Evolutionary conservation across 2,888 invertebrate species (phyloP), one percentile per base, ranked within the genome.

Genomic region (Ephialtes manifestator): DNA sequence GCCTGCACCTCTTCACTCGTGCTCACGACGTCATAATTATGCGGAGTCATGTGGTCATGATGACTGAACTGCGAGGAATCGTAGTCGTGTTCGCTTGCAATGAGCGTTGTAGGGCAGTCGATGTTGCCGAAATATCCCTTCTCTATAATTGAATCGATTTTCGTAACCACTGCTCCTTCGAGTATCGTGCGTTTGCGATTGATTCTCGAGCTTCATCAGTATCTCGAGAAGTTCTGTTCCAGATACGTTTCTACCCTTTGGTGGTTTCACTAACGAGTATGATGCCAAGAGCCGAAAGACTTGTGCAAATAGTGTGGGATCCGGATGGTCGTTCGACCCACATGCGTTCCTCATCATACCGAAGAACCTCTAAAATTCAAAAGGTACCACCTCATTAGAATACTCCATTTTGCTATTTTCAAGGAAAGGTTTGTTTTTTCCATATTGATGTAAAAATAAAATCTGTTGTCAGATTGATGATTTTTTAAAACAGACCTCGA

Each of bases 291-390:
- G 55, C 8, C 85, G 67, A 65, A 63, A 87, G 3, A 87, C 81
- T 86, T 88, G 85, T 0, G 72, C 68, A 65, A 87, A 87, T 5
- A 84, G 43, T 0, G 43, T 72, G 2, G 84, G 28, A 74, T 85
- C 83, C 1, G 88, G 87, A 67, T 88, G 87, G 58, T 86, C 85
- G 28, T 88, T 88, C 0, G 76, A 83, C 0, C 87, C 84, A 55
- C 87, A 88, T 11, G 81, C 81, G 28, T 68, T 39, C 75, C 87
- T 20, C 51, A 86, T 71, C 31, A 87, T 85, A 35, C 86, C 86
- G 53, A 87, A 87, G 24, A 86, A 87, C 53, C 78, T 71, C 86
- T 88, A n/a, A n/a, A n/a, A n/a, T n/a, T n/a, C n/a, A n/a, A n/a
- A n/a, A n/a, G n/a, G n/a, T n/a, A n/a, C n/a, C n/a, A n/a, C n/a